A percentile compares a stretch with the other conserved stretches of the same genome.
Evolutionary conservation across 2,113 vertebrate species (phyloP).

Genomic region (Pelobates fuscus): DNA sequence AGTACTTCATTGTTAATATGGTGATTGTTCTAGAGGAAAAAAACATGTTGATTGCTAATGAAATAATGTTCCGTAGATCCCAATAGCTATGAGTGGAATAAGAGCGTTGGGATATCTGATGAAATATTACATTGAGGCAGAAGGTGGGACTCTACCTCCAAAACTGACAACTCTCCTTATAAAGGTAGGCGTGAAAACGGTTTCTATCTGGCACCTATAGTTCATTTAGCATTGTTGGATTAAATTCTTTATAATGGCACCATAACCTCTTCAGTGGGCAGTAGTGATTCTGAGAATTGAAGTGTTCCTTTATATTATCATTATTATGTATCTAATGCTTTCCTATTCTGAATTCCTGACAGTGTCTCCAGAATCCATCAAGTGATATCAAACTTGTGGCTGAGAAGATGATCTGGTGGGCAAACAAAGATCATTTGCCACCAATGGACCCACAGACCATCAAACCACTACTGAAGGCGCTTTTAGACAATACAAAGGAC

Average conservation of each 20-base stretch:
- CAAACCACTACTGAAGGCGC: constrained; percentile 91
- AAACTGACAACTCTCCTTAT: constrained; percentile 85
- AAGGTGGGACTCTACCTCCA: constrained; percentile 70
- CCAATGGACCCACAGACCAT: constrained; percentile 78
- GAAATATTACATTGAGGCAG: constrained; percentile 81
- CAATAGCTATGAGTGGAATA: constrained; percentile 91
- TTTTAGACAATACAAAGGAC: constrained; percentile 97
- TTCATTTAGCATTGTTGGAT: too few relatives aligned
- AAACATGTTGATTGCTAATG: too few relatives aligned
- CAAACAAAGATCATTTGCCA: constrained; percentile 81
- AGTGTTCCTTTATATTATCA: too few relatives aligned
- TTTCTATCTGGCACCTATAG: too few relatives aligned
- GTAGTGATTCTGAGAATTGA: too few relatives aligned
- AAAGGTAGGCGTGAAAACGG: constrained; percentile 77
- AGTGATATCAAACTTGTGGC: constrained; percentile 93
- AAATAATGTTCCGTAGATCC: constrained; percentile 78
- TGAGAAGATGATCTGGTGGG: constrained; percentile 96
- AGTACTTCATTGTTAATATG: too few relatives aligned
- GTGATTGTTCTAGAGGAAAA: too few relatives aligned
- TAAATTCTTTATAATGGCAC: too few relatives aligned
- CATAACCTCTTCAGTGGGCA: too few relatives aligned
- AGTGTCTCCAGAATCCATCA: constrained; percentile 97
- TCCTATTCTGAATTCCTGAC: constrained; percentile 13
- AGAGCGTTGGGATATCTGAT: constrained; percentile 91
- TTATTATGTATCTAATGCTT: too few relatives aligned